A percentile compares a stretch with the other conserved stretches of the same genome.
Conservation (phyloP, 2,797 vertebrate species). For the Phrynocephalus forsythii region DNA sequence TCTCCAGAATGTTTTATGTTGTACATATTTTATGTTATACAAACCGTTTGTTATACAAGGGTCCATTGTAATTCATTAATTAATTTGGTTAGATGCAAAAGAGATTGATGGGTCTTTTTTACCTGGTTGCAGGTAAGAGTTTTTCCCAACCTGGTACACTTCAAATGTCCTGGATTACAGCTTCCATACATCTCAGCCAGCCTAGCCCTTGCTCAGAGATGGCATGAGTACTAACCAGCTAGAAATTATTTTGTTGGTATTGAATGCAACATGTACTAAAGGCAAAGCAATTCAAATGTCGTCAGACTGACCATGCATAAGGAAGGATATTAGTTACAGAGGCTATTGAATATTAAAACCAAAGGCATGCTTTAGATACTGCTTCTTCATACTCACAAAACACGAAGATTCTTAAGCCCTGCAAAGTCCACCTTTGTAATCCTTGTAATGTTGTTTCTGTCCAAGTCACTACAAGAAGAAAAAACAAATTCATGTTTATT, state of each 20-base stretch:
- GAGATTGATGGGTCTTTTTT: too few relatives aligned
- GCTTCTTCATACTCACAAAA: slow-evolving; percentile 87
- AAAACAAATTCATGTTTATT: slow-evolving; percentile 47
- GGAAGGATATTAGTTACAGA: neutral
- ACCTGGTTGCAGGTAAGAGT: neutral
- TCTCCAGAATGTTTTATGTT: too few relatives aligned
- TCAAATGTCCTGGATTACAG: neutral
- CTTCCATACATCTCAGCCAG: neutral
- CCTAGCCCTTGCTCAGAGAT: neutral
- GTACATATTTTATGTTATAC: too few relatives aligned
- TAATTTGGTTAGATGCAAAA: too few relatives aligned
- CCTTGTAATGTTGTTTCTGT: slow-evolving; percentile 96
- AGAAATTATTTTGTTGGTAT: neutral
- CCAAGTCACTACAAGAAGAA: slow-evolving; percentile 87
- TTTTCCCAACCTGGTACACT: neutral
- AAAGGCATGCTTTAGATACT: neutral
- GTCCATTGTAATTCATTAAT: too few relatives aligned
- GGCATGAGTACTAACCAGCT: neutral
- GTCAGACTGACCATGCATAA: neutral
- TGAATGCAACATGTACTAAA: neutral
- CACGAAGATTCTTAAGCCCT: slow-evolving; percentile 94
- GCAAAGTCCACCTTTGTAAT: slow-evolving; percentile 95
- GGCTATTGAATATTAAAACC: neutral
- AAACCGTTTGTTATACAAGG: too few relatives aligned
- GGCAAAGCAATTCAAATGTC: neutral